Base-by-base conservation (phyloP, 2,797 vertebrate genomes). In the Eulemur coronatus region DNA sequence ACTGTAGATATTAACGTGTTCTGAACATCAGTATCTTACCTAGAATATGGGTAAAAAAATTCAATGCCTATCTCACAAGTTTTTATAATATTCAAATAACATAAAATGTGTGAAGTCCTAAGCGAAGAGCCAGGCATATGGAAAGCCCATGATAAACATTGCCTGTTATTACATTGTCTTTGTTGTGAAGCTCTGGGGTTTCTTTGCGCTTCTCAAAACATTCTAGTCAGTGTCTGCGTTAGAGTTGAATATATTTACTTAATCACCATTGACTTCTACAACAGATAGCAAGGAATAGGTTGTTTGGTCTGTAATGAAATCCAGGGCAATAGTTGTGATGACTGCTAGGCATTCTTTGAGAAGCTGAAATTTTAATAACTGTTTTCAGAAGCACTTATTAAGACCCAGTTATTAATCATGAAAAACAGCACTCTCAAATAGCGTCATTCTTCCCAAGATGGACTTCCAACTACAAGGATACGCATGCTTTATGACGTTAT, bases 251-350 rank as follows among this genome's bases (percentile, higher is more conserved):
- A 10, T 78, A 63, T 82, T 94, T 86, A 70, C n/a, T 96, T 91
- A 89, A 80, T 82, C 52, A 18, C 88, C 76, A 41, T n/a, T 87
- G 92, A 76, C 70, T 94, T 96, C 79, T 78, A 43, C n/a, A 65
- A 4, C 6, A 76, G 91, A 96, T 59, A 84, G 52, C 81, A 72
- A 80, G 41, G 50, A 69, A 65, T 76, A 84, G 41, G 33, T 94
- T 92, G 43, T 95, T 88, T 87, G 89, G 78, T 97, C 91, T 94
- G 17, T 84, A 69, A 63, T 84, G 73, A 85, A 86, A 96, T 50
- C 65, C 0, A 0, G 43, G n/a, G 41, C 52, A 24, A n/a, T 30
- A 18, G 76, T 79, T 95, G 85, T 38, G 48, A 63, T 88, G 88
- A 55, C 69, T 94, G n/a, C 65, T 75, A 80, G 76, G 35, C 52